Conservation (phyloP, 2,888 invertebrate species). For the Phytoseiulus persimilis region DNA sequence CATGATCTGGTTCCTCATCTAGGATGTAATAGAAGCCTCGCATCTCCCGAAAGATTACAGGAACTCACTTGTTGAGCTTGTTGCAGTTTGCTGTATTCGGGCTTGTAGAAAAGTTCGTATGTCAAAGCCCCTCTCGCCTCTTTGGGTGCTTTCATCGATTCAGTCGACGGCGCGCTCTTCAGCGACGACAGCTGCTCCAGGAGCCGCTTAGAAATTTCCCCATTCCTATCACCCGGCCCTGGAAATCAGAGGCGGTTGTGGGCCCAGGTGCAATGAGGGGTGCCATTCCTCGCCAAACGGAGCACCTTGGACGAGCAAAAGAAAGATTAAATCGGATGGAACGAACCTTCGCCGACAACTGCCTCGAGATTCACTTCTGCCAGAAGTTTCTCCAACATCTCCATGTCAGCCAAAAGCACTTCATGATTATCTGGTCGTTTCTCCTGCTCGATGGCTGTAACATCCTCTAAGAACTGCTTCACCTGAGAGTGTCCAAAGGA, state of each 20-base stretch:
- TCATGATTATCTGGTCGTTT: constrained; percentile 31
- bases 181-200: constrained; percentile 37
- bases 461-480: constrained; percentile 21
- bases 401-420: constrained; percentile 25
- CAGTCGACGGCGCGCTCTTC: constrained; percentile 40
- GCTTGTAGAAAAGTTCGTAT: constrained; percentile 61
- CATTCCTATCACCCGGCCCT: constrained; percentile 7
- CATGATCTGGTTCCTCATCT: no score
- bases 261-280: no score
- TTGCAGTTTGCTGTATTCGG: constrained; percentile 61
- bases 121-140: constrained; percentile 52
- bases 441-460: constrained; percentile 11
- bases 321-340: background rate
- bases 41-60: no score
- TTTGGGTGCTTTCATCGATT: constrained; percentile 44
- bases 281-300: no score
- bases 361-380: constrained; percentile 31
- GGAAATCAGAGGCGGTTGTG: background rate
- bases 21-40: no score
- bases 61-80: constrained; percentile 58
- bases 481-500: background rate
- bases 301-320: no score
- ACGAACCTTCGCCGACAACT: constrained; percentile 13
- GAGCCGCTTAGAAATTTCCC: background rate
- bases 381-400: constrained; percentile 15